phyloP scores from a whole-genome alignment of 2,113 vertebrate species.

The Acrocephalus kingi region DNA sequence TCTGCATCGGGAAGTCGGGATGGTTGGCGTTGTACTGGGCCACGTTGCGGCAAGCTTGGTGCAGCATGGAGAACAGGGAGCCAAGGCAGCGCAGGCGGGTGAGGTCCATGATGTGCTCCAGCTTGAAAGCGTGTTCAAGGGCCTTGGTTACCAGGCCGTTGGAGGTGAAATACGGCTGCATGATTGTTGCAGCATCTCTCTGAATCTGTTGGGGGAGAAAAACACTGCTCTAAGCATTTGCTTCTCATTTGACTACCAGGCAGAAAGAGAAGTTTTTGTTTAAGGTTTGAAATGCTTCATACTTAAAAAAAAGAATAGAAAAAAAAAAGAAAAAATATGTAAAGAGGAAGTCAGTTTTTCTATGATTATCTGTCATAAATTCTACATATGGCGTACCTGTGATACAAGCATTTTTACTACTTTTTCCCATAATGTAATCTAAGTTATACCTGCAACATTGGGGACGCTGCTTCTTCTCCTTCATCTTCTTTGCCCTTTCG shows the following conservation, averaged over 20 bases:
- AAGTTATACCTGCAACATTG: conserved; percentile 90
- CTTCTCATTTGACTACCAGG: not conserved
- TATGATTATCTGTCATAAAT: not conserved
- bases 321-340: not conserved
- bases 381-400: not conserved
- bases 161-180: conserved; percentile 97
- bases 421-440: not conserved
- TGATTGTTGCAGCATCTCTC: conserved; percentile 85
- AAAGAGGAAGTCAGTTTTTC: not conserved
- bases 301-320: not conserved
- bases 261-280: not conserved
- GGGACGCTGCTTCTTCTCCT: conserved; percentile 89
- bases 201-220: conserved; percentile 83
- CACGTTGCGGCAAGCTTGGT: conserved; percentile 96
- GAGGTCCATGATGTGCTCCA: conserved; percentile 99
- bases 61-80: conserved; percentile 96
- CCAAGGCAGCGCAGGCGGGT: conserved; percentile 94
- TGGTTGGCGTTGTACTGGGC: conserved; percentile 98
- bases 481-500: conserved; percentile 92
- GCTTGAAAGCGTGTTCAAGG: conserved; percentile 92
- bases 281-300: not conserved
- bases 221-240: not conserved
- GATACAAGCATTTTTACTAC: not conserved
- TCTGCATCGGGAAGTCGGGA: conserved; percentile 96
- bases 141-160: conserved; percentile 95